phyloP scores from a whole-genome alignment of 2,113 vertebrate genomes.

The Sinocyclocheilus anophthalmus region DNA sequence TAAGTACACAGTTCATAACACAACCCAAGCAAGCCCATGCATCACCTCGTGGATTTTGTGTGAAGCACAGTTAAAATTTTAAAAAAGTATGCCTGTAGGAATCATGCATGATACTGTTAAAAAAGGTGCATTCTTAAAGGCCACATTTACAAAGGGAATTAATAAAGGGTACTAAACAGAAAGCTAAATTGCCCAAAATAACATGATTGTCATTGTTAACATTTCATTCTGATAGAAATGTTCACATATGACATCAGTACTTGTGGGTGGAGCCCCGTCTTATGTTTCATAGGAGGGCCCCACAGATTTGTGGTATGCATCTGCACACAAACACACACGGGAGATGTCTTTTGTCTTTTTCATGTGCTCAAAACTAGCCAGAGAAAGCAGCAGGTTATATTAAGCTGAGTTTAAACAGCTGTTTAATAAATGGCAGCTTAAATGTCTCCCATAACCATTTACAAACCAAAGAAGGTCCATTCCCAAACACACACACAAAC shows the following conservation, averaged over 20 bases:
- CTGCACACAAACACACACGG: background rate
- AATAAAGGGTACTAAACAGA: background rate
- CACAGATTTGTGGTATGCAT: background rate
- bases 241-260: background rate
- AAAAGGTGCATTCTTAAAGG: background rate
- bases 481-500: background rate
- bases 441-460: background rate
- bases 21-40: background rate
- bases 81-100: no score
- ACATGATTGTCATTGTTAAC: background rate
- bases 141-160: background rate
- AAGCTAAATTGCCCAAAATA: background rate
- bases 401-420: slow-evolving; percentile 48
- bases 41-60: no score
- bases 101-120: no score
- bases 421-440: slow-evolving; percentile 46
- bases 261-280: background rate
- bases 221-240: background rate
- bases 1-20: no score
- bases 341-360: background rate
- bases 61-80: no score
- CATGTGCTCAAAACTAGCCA: background rate
- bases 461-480: background rate
- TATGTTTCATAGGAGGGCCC: slow-evolving; percentile 12
- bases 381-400: slow-evolving; percentile 49